Evolutionary conservation across 2,797 vertebrate genomes (phyloP).

Genomic region (Neosalanx taihuensis): DNA sequence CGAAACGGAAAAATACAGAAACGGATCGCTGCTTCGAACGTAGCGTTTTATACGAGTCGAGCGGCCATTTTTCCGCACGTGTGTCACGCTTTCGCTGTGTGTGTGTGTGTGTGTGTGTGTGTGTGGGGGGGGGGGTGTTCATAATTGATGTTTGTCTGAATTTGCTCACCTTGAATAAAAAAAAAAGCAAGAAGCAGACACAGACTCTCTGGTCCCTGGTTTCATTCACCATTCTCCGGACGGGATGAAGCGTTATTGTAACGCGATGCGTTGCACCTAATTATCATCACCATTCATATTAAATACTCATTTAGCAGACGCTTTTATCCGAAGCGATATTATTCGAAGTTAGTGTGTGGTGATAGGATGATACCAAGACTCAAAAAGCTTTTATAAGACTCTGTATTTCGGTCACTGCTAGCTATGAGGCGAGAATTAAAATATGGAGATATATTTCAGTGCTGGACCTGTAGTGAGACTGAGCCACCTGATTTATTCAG

Average conservation of each 20-base stretch:
- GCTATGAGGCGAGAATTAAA: neutral
- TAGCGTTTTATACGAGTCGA: slow-evolving; percentile 43
- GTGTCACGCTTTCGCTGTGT: slow-evolving; percentile 42
- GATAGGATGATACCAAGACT: too few species aligned
- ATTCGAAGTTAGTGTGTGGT: too few species aligned
- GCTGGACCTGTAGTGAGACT: neutral
- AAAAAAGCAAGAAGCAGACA: slow-evolving; percentile 23
- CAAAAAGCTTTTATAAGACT: neutral
- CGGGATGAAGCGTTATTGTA: too few species aligned
- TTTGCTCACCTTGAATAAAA: slow-evolving; percentile 51
- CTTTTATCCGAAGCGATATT: too few species aligned
- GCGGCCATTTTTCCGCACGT: slow-evolving; percentile 38
- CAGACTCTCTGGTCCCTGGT: neutral
- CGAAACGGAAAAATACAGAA: slow-evolving; percentile 21
- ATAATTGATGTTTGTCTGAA: slow-evolving; percentile 50
- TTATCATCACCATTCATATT: neutral
- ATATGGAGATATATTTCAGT: neutral
- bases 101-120: slow-evolving; percentile 27
- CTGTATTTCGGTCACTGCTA: neutral
- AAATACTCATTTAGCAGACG: too few species aligned
- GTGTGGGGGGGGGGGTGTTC: slow-evolving; percentile 30
- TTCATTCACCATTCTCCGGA: neutral
- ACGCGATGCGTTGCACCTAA: too few species aligned
- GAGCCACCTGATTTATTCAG: neutral
- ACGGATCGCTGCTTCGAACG: slow-evolving; percentile 49